Base-by-base conservation (phyloP, 2,113 vertebrate species). In the Acrocephalus arundinaceus region DNA sequence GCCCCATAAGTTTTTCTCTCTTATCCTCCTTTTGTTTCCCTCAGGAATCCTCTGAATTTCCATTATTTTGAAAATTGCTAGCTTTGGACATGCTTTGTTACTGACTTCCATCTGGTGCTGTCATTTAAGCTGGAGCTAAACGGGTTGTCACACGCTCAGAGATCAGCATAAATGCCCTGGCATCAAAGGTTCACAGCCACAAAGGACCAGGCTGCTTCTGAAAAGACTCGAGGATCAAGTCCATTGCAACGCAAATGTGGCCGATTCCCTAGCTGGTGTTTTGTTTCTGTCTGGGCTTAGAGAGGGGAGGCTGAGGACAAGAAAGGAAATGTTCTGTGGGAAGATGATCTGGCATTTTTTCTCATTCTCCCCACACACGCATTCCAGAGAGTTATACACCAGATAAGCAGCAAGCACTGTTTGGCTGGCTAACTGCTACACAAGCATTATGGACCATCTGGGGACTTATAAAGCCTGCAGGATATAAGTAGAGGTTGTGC, bases 271-370 rank as follows among this genome's bases (percentile, higher is more conserved):
- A 22, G 77, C 80, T 89, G 92, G 94, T 94, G 59, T 92, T 97
- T 95, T 92, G 93, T 96, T 97, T 97, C 96, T 97, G 95, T 95
- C 95, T 96, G 87, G 95, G 88, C 92, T 87, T 96, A 96, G 90
- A 80, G 81, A 93, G 84, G 83, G 85, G 87, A 96, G 94, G 95
- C 91, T 95, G 91, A 95, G 93, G 96, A 97, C 95, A 96, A 97
- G 96, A 97, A 95, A 97, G 92, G 95, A 95, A 73, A 61, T 91
- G 96, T 96, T 96, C 90, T 93, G 95, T 97, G 94, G 95, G 96
- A 98, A 98, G 97, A 97, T 87, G 90, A 97, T 93, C 95, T 94
- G 91, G 94, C 92, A 68, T 94, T 96, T 97, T 96, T 96, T 97
- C 94, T 95, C 85, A 90, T 95, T 96, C 89, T 85, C 90, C 95